Evolutionary conservation across 2,888 invertebrate genomes (phyloP).

Genomic region (Labia minor): DNA sequence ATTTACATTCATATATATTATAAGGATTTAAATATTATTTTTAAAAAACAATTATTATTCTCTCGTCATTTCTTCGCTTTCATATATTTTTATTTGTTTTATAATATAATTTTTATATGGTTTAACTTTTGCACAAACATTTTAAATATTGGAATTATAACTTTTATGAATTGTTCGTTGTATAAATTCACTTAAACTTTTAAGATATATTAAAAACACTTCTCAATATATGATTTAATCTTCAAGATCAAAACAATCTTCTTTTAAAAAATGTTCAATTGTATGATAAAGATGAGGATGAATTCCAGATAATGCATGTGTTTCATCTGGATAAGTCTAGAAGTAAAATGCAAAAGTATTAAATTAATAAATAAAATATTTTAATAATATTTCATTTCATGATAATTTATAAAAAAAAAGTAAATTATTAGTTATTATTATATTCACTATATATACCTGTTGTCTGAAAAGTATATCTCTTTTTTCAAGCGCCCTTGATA

Average conservation of each 20-base stretch:
- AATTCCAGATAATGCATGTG: slow-evolving; percentile 72
- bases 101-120: too few species aligned
- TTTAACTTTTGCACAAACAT: too few species aligned
- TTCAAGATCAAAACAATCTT: slow-evolving; percentile 42
- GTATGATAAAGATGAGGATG: slow-evolving; percentile 82
- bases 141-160: too few species aligned
- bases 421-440: background rate
- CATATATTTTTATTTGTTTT: too few species aligned
- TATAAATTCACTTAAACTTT: too few species aligned
- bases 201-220: background rate
- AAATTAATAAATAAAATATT: background rate
- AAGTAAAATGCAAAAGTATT: slow-evolving; percentile 31
- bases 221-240: background rate
- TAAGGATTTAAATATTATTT: too few species aligned
- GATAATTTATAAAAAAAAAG: background rate
- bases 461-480: slow-evolving; percentile 81
- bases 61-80: too few species aligned
- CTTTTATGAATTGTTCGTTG: too few species aligned
- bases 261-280: slow-evolving; percentile 68
- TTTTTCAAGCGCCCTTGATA: slow-evolving; percentile 74
- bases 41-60: too few species aligned
- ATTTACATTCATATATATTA: too few species aligned
- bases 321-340: slow-evolving; percentile 90
- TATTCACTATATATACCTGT: slow-evolving; percentile 53
- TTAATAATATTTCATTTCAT: background rate